phyloP scores from a whole-genome alignment of 2,888 invertebrate species.

The Tipula unca region DNA sequence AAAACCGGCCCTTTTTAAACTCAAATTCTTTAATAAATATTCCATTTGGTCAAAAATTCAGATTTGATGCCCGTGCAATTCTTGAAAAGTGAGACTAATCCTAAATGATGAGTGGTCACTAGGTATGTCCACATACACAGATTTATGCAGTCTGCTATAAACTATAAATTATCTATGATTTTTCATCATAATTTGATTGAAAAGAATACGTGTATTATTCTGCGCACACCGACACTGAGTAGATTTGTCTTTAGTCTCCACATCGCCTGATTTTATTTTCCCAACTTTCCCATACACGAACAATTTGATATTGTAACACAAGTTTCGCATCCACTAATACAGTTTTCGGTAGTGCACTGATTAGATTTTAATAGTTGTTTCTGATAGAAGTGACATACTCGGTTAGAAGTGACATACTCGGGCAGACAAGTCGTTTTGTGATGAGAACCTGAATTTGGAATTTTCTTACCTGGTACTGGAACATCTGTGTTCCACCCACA shows the following conservation, averaged over 20 bases:
- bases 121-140: too few relatives aligned
- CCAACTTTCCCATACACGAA: constrained; percentile 59
- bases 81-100: too few relatives aligned
- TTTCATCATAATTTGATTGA: not conserved
- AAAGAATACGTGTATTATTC: not conserved
- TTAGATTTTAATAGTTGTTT: not conserved
- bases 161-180: too few relatives aligned
- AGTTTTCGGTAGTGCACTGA: constrained; percentile 28
- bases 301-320: constrained; percentile 69
- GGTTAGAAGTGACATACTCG: constrained; percentile 58
- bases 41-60: too few relatives aligned
- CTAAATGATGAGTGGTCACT: too few relatives aligned
- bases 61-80: too few relatives aligned
- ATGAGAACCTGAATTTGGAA: not conserved
- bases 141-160: too few relatives aligned
- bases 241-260: not conserved
- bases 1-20: too few relatives aligned
- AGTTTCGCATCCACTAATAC: constrained; percentile 41
- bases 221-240: not conserved
- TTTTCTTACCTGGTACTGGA: not conserved
- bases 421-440: not conserved
- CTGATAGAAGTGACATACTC: constrained; percentile 58
- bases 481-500: constrained; percentile 37
- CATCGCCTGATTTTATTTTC: constrained; percentile 30
- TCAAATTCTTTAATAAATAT: too few relatives aligned